phyloP scores from a whole-genome alignment of 2,888 invertebrate species.

The Theretra japonica region DNA sequence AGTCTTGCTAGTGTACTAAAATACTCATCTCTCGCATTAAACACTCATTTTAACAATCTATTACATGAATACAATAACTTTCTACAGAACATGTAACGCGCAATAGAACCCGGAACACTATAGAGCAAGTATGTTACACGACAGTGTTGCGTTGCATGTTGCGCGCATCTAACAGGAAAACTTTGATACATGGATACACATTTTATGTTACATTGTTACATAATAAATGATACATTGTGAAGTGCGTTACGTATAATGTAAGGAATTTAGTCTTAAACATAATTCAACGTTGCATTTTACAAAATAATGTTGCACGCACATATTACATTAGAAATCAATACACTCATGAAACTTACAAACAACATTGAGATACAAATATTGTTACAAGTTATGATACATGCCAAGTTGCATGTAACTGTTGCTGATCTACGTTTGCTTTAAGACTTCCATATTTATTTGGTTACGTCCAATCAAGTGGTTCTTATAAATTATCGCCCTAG shows the following conservation, averaged over 20 bases:
- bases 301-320: conserved; percentile 1
- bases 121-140: conserved; percentile 10
- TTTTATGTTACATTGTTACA: conserved; percentile 25
- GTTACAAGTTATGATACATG: conserved; percentile 17
- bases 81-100: conserved; percentile 24
- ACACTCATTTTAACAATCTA: conserved; percentile 21
- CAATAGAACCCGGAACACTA: not conserved
- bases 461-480: too few species aligned
- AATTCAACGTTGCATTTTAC: not conserved
- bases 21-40: conserved; percentile 1
- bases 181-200: conserved; percentile 19
- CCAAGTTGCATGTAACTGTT: not conserved
- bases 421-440: not conserved
- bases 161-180: conserved; percentile 16
- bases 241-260: not conserved
- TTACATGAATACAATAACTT: conserved; percentile 22
- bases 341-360: conserved; percentile 16
- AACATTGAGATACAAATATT: conserved; percentile 23
- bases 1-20: not conserved
- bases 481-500: not conserved
- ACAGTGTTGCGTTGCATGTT: conserved; percentile 9
- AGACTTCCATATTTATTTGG: not conserved
- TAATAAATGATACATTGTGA: conserved; percentile 8
- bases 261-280: not conserved
- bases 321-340: conserved; percentile 14